Evolutionary conservation across 1,140 invertebrate species (phyloP).

Genomic region (Spodoptera frugiperda): DNA sequence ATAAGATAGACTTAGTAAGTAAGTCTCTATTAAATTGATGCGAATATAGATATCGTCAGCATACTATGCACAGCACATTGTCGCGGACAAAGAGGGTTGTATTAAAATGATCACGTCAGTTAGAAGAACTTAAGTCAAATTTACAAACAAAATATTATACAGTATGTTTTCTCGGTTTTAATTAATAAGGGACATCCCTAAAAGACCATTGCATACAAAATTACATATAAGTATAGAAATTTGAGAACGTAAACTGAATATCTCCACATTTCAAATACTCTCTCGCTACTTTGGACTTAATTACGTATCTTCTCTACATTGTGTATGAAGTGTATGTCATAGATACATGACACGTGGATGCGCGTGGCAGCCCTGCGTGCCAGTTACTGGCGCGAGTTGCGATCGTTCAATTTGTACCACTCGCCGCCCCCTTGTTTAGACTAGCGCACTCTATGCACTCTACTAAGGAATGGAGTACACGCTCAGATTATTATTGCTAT

Average conservation of each 20-base stretch:
- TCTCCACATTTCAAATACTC: too few relatives aligned
- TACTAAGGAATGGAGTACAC: neutral
- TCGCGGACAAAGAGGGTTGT: too few relatives aligned
- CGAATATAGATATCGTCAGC: too few relatives aligned
- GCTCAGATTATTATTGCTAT: neutral
- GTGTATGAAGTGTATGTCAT: neutral
- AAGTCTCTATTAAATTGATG: too few relatives aligned
- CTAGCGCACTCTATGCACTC: constrained; percentile 40
- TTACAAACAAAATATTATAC: too few relatives aligned
- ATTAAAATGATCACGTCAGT: too few relatives aligned
- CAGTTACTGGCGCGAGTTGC: constrained; percentile 37
- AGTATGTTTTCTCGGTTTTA: too few relatives aligned
- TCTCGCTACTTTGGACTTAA: neutral
- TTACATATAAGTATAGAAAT: too few relatives aligned
- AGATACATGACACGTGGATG: neutral
- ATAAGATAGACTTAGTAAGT: too few relatives aligned
- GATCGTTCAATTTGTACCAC: constrained; percentile 48
- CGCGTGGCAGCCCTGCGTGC: constrained; percentile 12
- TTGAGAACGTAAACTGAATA: too few relatives aligned
- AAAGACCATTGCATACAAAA: neutral
- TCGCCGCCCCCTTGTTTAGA: constrained; percentile 49
- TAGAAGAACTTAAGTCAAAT: too few relatives aligned
- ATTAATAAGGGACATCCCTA: neutral
- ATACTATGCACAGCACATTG: too few relatives aligned
- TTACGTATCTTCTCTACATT: neutral